phyloP scores from a whole-genome alignment of 2,797 vertebrate species.

The Sebastes paucispinis region DNA sequence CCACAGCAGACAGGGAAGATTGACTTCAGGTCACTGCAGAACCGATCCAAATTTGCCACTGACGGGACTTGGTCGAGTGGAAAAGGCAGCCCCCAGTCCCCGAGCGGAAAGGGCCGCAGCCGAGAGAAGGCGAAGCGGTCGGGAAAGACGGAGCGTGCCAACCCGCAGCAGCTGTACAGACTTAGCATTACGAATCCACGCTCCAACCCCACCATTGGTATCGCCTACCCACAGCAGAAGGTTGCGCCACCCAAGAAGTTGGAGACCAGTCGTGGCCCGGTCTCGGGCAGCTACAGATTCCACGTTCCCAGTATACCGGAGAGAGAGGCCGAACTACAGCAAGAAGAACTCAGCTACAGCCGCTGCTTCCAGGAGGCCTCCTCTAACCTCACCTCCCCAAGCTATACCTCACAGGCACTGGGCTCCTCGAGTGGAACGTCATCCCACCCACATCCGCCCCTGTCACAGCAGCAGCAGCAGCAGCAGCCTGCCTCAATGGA shows the following conservation, averaged over 20 bases:
- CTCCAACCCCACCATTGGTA: slow-evolving; percentile 87
- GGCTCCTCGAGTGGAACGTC: slow-evolving; percentile 74
- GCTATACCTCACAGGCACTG: slow-evolving; percentile 91
- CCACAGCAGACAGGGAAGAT: slow-evolving; percentile 89
- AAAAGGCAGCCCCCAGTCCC: slow-evolving; percentile 85
- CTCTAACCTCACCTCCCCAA: slow-evolving; percentile 86
- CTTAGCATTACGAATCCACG: slow-evolving; percentile 87
- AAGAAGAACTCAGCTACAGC: slow-evolving; percentile 85
- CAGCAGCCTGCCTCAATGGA: slow-evolving; percentile 82
- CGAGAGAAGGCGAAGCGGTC: slow-evolving; percentile 84
- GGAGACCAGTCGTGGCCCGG: slow-evolving; percentile 77
- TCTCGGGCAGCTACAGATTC: slow-evolving; percentile 86
- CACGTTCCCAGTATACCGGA: slow-evolving; percentile 86
- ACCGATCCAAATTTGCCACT: slow-evolving; percentile 82
- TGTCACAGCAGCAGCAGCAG: slow-evolving; percentile 60
- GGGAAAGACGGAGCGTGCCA: slow-evolving; percentile 84
- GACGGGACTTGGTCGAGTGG: slow-evolving; percentile 84
- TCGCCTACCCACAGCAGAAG: slow-evolving; percentile 91
- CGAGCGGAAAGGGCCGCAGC: slow-evolving; percentile 82
- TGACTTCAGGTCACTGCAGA: slow-evolving; percentile 89
- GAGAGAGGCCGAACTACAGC: slow-evolving; percentile 84
- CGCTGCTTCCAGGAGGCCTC: slow-evolving; percentile 87
- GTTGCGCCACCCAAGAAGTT: slow-evolving; percentile 87
- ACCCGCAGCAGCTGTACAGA: slow-evolving; percentile 90
- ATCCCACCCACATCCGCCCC: slow-evolving; percentile 71